Conservation (phyloP, 2,113 vertebrate species). For the Ophiodon elongatus region DNA sequence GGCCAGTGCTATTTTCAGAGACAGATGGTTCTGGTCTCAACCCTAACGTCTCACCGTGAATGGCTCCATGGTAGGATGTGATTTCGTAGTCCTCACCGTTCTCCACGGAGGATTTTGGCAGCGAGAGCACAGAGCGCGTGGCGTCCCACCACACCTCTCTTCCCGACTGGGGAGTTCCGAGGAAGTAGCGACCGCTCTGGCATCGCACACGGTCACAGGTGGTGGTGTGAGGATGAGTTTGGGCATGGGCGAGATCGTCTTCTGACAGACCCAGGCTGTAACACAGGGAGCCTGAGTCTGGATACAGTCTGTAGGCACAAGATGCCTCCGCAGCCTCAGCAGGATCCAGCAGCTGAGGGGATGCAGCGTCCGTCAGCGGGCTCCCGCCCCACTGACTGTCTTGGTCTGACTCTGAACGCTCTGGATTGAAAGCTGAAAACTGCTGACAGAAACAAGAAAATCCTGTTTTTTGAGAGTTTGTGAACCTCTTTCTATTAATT, state of each 20-base stretch:
- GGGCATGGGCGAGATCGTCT: slow-evolving; percentile 85
- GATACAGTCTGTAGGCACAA: slow-evolving; percentile 94
- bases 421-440: slow-evolving; percentile 96
- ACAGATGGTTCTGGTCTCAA: slow-evolving; percentile 78
- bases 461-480: slow-evolving; percentile 13
- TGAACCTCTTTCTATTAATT: background rate
- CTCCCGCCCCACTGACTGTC: slow-evolving; percentile 99
- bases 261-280: slow-evolving; percentile 91
- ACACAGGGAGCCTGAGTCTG: slow-evolving; percentile 91
- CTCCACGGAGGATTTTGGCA: slow-evolving; percentile 92
- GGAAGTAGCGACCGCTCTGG: slow-evolving; percentile 95
- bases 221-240: slow-evolving; percentile 81
- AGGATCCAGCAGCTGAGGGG: slow-evolving; percentile 93
- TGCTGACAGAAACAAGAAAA: slow-evolving; percentile 70
- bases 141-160: slow-evolving; percentile 97
- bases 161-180: slow-evolving; percentile 91
- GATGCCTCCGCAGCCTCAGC: slow-evolving; percentile 89
- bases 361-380: slow-evolving; percentile 92
- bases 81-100: slow-evolving; percentile 94
- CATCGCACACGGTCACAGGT: slow-evolving; percentile 93
- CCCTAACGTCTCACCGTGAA: slow-evolving; percentile 90
- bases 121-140: slow-evolving; percentile 87
- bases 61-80: slow-evolving; percentile 89
- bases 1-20: slow-evolving; percentile 71
- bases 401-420: slow-evolving; percentile 96